phyloP scores from a whole-genome alignment of 2,888 invertebrate species.

The Serripes groenlandicus region DNA sequence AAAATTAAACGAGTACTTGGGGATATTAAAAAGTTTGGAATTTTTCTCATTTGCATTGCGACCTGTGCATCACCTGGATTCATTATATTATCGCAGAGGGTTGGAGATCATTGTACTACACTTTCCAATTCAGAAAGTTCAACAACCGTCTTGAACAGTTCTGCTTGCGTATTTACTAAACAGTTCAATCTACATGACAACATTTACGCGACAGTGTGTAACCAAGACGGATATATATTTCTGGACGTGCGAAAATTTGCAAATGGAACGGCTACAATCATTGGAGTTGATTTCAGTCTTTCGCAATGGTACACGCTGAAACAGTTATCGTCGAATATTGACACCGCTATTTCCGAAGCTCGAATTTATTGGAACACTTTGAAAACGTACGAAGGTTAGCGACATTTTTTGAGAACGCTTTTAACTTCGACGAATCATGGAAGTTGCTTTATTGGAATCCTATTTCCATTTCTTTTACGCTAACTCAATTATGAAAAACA shows the following conservation, averaged over 20 bases:
- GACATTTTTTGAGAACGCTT: too few species aligned
- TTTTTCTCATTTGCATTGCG: neutral
- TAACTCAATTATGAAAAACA: constrained; percentile 9
- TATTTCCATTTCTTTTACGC: constrained; percentile 35
- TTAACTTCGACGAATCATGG: too few species aligned
- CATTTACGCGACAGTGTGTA: constrained; percentile 28
- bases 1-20: neutral
- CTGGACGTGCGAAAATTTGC: constrained; percentile 34
- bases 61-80: neutral
- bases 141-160: neutral
- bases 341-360: constrained; percentile 29
- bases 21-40: neutral
- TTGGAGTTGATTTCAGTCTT: constrained; percentile 21
- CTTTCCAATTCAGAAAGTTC: neutral
- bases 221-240: constrained; percentile 20
- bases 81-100: neutral
- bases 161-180: constrained; percentile 13
- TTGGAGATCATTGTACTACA: neutral
- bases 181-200: constrained; percentile 17
- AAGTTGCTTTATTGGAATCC: constrained; percentile 27
- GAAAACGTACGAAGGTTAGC: neutral
- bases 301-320: constrained; percentile 28
- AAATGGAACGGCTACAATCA: constrained; percentile 15
- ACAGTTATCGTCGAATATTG: constrained; percentile 3
- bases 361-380: constrained; percentile 13